Evolutionary conservation across 2,113 vertebrate species (phyloP).

Genomic region (Machaerirhynchus nigripectus): DNA sequence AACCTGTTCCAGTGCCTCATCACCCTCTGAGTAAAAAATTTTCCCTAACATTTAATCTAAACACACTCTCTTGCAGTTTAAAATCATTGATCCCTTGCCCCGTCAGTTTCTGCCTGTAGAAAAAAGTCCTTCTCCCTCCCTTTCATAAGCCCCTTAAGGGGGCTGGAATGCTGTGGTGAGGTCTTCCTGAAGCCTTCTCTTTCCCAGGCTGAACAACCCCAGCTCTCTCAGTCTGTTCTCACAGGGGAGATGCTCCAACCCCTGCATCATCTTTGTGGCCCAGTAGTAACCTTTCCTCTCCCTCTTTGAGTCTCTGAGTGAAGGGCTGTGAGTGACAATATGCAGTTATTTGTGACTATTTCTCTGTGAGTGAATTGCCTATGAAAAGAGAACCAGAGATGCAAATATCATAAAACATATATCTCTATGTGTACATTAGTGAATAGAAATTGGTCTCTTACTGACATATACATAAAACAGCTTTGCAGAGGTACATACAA

Average conservation of each 20-base stretch:
- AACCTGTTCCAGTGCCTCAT: not conserved
- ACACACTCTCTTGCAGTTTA: not conserved
- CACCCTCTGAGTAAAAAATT: not conserved
- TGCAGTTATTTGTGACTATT: not conserved
- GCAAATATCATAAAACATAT: not conserved
- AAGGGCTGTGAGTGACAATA: not conserved
- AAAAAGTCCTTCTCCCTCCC: not conserved
- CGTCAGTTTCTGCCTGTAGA: too few species aligned
- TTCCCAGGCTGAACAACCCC: not conserved
- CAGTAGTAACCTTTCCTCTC: not conserved
- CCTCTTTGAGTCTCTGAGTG: not conserved
- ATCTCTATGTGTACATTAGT: not conserved
- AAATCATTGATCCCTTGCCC: not conserved
- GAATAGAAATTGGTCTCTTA: conserved; percentile 8
- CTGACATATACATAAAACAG: not conserved
- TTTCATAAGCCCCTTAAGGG: not conserved
- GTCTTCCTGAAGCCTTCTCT: not conserved
- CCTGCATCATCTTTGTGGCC: not conserved
- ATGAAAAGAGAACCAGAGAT: not conserved
- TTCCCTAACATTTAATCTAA: not conserved
- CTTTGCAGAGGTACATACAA: not conserved
- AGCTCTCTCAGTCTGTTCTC: not conserved
- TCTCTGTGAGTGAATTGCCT: not conserved
- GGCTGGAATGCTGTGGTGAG: not conserved
- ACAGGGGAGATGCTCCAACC: not conserved